Conservation (phyloP, 2,113 vertebrate species). For the Dipodomys spectabilis region DNA sequence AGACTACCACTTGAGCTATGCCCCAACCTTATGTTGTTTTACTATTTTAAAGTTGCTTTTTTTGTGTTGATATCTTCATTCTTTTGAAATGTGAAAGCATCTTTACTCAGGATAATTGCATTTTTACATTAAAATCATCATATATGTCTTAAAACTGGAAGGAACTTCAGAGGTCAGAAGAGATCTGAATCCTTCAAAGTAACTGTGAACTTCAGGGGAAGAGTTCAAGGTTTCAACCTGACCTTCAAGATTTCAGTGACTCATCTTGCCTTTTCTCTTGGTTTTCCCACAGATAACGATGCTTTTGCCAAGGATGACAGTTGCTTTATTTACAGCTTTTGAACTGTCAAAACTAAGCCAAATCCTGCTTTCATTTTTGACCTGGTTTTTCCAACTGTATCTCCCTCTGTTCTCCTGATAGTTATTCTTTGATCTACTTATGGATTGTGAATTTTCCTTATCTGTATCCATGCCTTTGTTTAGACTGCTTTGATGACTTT, state of each 20-base stretch:
- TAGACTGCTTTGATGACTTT: background rate
- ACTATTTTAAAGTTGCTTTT: slow-evolving; percentile 8
- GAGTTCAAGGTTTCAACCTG: background rate
- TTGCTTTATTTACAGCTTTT: slow-evolving; percentile 13
- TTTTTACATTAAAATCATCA: background rate
- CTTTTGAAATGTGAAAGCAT: background rate
- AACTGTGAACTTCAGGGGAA: slow-evolving; percentile 2
- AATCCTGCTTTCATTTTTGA: background rate
- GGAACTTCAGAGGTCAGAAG: background rate
- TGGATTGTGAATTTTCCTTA: slow-evolving; percentile 17
- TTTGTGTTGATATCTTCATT: background rate
- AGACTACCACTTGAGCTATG: too few species aligned
- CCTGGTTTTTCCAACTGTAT: background rate
- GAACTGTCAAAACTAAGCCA: slow-evolving; percentile 20
- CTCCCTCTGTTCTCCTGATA: background rate
- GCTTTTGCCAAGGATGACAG: background rate
- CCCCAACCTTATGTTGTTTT: background rate
- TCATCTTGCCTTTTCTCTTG: slow-evolving; percentile 17
- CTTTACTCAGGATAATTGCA: slow-evolving; percentile 28
- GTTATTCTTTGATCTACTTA: background rate
- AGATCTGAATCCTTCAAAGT: background rate
- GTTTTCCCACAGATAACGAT: background rate
- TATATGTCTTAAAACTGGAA: background rate
- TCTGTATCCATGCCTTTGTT: slow-evolving; percentile 1
- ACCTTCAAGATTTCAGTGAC: background rate